phyloP scores from a whole-genome alignment of 2,113 vertebrate genomes.

The Muntiacus reevesi region DNA sequence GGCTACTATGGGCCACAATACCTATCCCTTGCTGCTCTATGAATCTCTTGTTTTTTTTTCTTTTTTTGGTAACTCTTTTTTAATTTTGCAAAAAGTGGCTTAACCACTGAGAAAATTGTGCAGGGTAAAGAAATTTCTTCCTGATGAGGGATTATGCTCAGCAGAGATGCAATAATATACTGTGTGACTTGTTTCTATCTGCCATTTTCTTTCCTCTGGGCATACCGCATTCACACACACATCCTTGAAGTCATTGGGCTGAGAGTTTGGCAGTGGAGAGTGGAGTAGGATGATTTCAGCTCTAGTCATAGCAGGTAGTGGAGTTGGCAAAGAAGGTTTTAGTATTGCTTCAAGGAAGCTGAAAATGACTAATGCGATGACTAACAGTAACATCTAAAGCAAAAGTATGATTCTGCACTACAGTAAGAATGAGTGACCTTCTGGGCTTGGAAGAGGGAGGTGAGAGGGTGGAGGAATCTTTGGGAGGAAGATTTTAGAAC shows the following conservation, averaged over 20 bases:
- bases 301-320: constrained; percentile 34
- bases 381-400: constrained; percentile 7
- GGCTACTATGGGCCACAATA: background rate
- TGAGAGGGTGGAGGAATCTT: background rate
- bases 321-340: constrained; percentile 48
- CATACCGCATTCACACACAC: constrained; percentile 17
- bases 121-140: constrained; percentile 73
- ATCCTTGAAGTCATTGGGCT: background rate
- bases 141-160: constrained; percentile 72
- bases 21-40: constrained; percentile 49
- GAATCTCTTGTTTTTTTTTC: background rate
- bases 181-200: constrained; percentile 17
- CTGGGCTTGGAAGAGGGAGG: constrained; percentile 49
- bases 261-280: constrained; percentile 17
- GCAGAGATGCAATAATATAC: constrained; percentile 59
- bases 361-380: constrained; percentile 56
- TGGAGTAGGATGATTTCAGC: constrained; percentile 13
- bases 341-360: background rate
- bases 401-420: constrained; percentile 25
- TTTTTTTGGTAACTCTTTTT: constrained; percentile 66
- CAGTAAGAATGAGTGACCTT: constrained; percentile 55
- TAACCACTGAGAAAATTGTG: constrained; percentile 76
- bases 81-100: constrained; percentile 72
- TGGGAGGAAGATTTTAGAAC: constrained; percentile 55
- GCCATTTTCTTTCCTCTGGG: constrained; percentile 37